phyloP scores from a whole-genome alignment of 2,113 vertebrate species.

The Gasterosteus nipponicus region DNA sequence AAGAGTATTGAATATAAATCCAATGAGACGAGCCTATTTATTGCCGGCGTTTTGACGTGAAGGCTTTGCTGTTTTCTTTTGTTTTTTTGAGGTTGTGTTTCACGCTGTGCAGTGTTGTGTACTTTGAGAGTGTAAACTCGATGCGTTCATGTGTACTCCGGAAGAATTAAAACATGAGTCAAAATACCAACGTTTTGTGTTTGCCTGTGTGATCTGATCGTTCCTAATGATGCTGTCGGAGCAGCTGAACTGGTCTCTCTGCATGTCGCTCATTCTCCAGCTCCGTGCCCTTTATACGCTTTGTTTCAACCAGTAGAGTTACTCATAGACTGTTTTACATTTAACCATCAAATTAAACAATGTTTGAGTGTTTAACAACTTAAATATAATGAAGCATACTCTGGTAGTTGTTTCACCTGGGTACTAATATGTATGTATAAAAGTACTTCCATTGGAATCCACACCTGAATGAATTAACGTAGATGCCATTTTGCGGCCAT shows the following conservation, averaged over 20 bases:
- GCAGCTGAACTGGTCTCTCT: conserved; percentile 59
- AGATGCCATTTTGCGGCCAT: conserved; percentile 21
- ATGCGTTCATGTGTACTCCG: conserved; percentile 67
- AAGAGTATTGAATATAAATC: conserved; percentile 78
- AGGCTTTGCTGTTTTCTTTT: conserved; percentile 50
- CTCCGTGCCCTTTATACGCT: not conserved
- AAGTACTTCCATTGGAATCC: not conserved
- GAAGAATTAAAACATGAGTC: conserved; percentile 72
- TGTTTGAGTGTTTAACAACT: not conserved
- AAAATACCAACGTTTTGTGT: conserved; percentile 15
- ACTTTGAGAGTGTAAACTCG: conserved; percentile 57
- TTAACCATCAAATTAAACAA: not conserved
- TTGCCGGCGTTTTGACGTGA: conserved; percentile 73
- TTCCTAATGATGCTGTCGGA: conserved; percentile 8
- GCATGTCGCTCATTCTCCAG: conserved; percentile 39
- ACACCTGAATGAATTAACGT: not conserved
- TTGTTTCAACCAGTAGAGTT: not conserved
- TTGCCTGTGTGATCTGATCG: conserved; percentile 23
- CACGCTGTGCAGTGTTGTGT: conserved; percentile 70
- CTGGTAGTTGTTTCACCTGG: not conserved
- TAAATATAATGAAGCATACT: not conserved
- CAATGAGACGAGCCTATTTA: conserved; percentile 82
- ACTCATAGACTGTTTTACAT: not conserved
- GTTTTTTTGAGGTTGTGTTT: conserved; percentile 73
- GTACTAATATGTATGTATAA: not conserved